A percentile compares a stretch with the other conserved stretches of the same genome.
These are phyloP conservation scores for Oryzias melastigma DNA, from an alignment of 2,113 vertebrate species.

Conservation along the genomic window DNA sequence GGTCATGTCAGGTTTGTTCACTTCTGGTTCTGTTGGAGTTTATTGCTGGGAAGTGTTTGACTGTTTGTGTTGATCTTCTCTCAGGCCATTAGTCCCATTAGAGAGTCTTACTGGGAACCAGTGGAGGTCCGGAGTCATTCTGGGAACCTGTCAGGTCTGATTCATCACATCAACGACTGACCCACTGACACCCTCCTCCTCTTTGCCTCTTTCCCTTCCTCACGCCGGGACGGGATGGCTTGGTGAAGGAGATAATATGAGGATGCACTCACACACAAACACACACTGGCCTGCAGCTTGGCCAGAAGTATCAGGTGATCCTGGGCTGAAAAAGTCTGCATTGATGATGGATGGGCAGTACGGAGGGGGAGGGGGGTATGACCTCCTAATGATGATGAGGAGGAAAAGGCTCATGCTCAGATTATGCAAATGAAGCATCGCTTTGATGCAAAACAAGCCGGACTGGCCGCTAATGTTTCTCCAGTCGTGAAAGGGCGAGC, in stretches of 20 bases:
- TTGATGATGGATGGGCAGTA: neutral
- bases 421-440: conserved; percentile 91
- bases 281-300: conserved; percentile 6
- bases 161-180: conserved; percentile 36
- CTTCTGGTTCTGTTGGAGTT: neutral
- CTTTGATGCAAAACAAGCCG: conserved; percentile 87
- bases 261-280: neutral
- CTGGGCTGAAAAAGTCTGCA: neutral
- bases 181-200: conserved; percentile 9
- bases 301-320: conserved; percentile 29
- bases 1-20: no score
- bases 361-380: neutral
- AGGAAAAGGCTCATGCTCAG: conserved; percentile 81
- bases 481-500: conserved; percentile 94
- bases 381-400: conserved; percentile 31
- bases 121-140: conserved; percentile 30
- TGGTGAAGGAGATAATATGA: conserved; percentile 2
- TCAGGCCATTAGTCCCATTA: conserved; percentile 44
- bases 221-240: neutral
- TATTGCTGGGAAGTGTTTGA: neutral
- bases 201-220: neutral
- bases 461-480: conserved; percentile 90
- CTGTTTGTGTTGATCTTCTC: conserved; percentile 8
- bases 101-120: conserved; percentile 39
- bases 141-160: conserved; percentile 53